Percentiles rank a stretch among this genome's conserved stretches.
Conservation (phyloP, 2,113 vertebrate species). For the Apaloderma vittatum region DNA sequence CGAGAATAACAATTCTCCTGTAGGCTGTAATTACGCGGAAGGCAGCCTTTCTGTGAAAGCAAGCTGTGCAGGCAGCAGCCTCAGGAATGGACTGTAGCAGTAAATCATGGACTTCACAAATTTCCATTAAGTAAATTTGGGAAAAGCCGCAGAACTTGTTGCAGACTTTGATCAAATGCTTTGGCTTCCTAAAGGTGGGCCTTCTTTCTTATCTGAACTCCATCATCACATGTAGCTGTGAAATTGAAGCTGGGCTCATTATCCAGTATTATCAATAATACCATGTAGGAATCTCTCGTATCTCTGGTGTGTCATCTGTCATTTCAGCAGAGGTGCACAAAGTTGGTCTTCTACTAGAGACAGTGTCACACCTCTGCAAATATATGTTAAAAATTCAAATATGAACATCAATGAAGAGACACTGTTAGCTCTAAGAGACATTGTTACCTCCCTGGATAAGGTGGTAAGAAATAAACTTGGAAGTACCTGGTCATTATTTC, state of each 20-base stretch:
- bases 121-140: neutral
- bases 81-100: neutral
- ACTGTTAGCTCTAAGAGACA: neutral
- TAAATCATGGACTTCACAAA: constrained; percentile 9
- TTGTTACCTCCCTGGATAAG: neutral
- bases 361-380: neutral
- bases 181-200: neutral
- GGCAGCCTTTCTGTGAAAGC: constrained; percentile 28
- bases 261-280: neutral
- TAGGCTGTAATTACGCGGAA: neutral
- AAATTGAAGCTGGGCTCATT: neutral
- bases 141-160: neutral
- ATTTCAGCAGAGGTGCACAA: neutral
- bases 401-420: neutral
- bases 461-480: neutral
- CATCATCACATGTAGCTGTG: neutral
- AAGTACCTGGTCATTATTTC: neutral
- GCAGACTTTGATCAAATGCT: neutral
- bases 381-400: neutral
- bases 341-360: neutral
- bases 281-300: neutral
- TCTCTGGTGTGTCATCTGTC: neutral
- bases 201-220: neutral
- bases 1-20: neutral
- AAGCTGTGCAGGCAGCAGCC: constrained; percentile 15